A percentile compares a stretch with the other conserved stretches of the same genome.
Evolutionary conservation across 2,797 vertebrate genomes (phyloP).

Genomic region (Stomatorhinus walkeri): DNA sequence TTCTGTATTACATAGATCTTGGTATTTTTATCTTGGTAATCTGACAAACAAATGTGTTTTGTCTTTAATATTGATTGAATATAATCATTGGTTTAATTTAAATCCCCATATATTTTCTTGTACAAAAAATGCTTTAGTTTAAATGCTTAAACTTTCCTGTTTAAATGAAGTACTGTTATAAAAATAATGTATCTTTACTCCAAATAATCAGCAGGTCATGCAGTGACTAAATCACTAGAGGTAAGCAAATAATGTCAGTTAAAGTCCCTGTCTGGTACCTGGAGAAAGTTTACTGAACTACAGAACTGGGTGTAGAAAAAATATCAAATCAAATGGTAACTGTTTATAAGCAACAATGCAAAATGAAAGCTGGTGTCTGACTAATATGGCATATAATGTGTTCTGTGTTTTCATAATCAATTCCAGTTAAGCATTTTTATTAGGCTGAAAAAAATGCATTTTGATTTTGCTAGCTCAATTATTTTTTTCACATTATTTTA

Average conservation of each 20-base stretch:
- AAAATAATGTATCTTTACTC: neutral
- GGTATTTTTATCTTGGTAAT: neutral
- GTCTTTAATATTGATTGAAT: neutral
- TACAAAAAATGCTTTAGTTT: neutral
- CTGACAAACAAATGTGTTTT: neutral
- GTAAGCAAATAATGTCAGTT: neutral
- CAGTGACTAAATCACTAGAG: neutral
- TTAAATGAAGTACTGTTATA: neutral
- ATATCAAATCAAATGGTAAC: neutral
- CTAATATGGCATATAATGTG: neutral
- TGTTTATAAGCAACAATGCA: neutral
- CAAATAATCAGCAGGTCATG: neutral
- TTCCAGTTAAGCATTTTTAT: neutral
- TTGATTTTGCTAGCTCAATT: neutral
- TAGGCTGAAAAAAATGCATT: neutral
- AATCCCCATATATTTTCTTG: neutral
- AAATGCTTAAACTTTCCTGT: neutral
- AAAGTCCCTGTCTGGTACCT: neutral
- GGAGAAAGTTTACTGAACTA: neutral
- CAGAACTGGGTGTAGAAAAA: neutral
- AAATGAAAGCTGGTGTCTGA: neutral
- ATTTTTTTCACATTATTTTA: too few relatives aligned
- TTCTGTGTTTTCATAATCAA: neutral
- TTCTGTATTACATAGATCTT: neutral
- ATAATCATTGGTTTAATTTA: neutral